Evolutionary conservation across 2,888 invertebrate genomes (phyloP), one percentile per base, ranked within the genome.

Genomic region (Lithophane ornitopus): DNA sequence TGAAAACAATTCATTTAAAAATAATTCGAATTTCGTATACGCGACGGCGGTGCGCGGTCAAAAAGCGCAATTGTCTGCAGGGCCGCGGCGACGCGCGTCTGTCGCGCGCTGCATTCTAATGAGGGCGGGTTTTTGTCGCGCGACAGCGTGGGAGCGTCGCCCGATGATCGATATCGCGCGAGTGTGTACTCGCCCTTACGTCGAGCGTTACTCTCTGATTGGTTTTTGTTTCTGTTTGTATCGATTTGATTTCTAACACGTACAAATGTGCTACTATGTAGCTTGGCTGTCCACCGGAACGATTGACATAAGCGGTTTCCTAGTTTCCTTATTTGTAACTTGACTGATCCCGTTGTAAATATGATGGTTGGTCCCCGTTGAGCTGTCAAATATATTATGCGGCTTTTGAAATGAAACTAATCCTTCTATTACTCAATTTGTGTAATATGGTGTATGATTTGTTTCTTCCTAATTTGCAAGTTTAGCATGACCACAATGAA

Each of bases 61-160:
- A 91, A 91, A 92, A 92, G 89, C 90, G 89, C 91, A 90, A 89
- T 89, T 90, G 90, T 87, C 84, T 89, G 89, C 87, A 65, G 85
- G 87, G 89, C 89, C 89, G 87, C 87, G 89, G 89, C 88, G 86
- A 84, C 84, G 89, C 88, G 89, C 89, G 90, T 80, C 88, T 91
- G 94, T 93, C 94, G 94, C 94, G 93, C 91, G 93, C 89, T 92
- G 95, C 95, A 95, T 95, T 92, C 89, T 93, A 94, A 95, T 94
- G 94, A 94, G 93, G 54, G 87, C 87, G 72, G 86, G 92, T 95
- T 96, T 95, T 95, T 96, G 95, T 90, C 91, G 93, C 92, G 90
- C 93, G 92, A 90, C 93, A 92, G 91, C 95, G 95, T 95, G 96
- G 94, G 95, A 95, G 89, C 93, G 92, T 75, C 85, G 86, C 86